Evolutionary conservation across 1,140 invertebrate genomes (phyloP).

Genomic region (Megalopta genalis): DNA sequence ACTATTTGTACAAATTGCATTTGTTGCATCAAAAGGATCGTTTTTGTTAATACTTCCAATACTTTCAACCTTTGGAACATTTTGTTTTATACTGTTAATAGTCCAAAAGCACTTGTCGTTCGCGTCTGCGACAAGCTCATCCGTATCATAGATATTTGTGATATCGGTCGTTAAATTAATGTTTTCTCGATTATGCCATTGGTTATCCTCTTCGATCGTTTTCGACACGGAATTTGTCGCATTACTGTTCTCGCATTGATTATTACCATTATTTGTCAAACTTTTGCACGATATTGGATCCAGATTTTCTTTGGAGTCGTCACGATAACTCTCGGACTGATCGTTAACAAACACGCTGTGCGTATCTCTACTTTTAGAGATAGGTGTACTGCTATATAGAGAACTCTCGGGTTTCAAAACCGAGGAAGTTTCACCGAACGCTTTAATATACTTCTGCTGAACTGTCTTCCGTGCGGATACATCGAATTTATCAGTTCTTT

Average conservation of each 20-base stretch:
- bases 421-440: not conserved
- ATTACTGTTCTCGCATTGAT: conserved; percentile 30
- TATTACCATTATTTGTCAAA: conserved; percentile 18
- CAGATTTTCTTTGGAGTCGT: conserved; percentile 66
- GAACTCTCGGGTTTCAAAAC: conserved; percentile 4
- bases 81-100: not conserved
- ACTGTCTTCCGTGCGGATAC: not conserved
- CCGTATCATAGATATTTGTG: not conserved
- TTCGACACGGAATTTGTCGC: not conserved
- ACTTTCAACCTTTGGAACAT: conserved; percentile 14
- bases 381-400: not conserved
- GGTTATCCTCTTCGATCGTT: not conserved
- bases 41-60: not conserved
- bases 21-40: not conserved
- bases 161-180: conserved; percentile 14
- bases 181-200: conserved; percentile 16
- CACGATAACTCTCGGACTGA: conserved; percentile 10
- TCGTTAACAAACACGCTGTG: not conserved
- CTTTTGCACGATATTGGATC: conserved; percentile 47
- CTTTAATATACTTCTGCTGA: conserved; percentile 4
- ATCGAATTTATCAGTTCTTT: conserved; percentile 4
- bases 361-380: not conserved
- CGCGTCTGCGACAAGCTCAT: not conserved
- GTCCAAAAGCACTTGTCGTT: not conserved
- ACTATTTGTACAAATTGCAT: not conserved